phyloP scores from a whole-genome alignment of 2,888 invertebrate species.

The Ormyrus thymus region DNA sequence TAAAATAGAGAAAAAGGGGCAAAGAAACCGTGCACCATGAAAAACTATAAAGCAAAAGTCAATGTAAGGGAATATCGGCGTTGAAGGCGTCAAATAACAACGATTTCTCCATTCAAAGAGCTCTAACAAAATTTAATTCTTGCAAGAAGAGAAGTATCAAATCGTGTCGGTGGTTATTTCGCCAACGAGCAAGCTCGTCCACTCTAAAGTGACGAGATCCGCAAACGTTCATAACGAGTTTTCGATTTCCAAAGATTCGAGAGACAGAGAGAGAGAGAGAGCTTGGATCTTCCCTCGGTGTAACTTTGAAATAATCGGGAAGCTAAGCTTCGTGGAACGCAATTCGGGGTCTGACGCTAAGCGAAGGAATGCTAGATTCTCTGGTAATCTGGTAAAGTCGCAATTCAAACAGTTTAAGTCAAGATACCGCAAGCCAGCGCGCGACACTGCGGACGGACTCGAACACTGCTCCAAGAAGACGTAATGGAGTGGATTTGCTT shows the following conservation, averaged over 20 bases:
- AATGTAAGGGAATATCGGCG: constrained; percentile 40
- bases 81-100: background rate
- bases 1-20: constrained; percentile 30
- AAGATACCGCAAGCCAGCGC: constrained; percentile 56
- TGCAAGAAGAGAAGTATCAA: no score
- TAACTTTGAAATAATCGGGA: constrained; percentile 66
- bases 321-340: constrained; percentile 34
- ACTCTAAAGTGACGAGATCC: constrained; percentile 38
- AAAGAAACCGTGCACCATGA: constrained; percentile 13
- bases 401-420: constrained; percentile 73
- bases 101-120: background rate
- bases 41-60: constrained; percentile 52
- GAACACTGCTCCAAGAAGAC: constrained; percentile 58
- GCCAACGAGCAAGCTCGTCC: background rate
- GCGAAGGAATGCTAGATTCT: constrained; percentile 62
- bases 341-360: constrained; percentile 58
- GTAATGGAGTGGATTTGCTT: constrained; percentile 65
- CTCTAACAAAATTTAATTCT: background rate
- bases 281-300: constrained; percentile 8
- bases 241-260: constrained; percentile 32
- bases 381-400: constrained; percentile 71
- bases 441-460: constrained; percentile 56
- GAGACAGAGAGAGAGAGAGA: no score
- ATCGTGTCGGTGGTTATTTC: no score
- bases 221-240: constrained; percentile 46